A percentile compares a stretch with the other conserved stretches of the same genome.
These are phyloP conservation scores for Pomacea maculata DNA, from an alignment of 1,140 invertebrate species.

Conservation along the genomic window DNA sequence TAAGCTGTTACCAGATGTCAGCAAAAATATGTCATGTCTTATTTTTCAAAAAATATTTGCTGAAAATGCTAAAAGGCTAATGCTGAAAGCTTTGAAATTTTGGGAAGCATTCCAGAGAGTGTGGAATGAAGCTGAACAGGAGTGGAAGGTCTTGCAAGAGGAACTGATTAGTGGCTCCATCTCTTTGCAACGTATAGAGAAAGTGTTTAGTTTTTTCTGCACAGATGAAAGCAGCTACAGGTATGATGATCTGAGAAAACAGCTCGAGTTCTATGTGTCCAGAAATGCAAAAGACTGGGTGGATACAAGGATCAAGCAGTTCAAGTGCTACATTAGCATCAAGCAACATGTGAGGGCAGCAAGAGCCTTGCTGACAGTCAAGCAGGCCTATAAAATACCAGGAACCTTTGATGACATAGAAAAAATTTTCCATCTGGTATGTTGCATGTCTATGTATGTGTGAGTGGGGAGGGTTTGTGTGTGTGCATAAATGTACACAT, in stretches of 20 bases:
- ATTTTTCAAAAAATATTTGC: conserved; percentile 5
- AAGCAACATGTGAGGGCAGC: conserved; percentile 34
- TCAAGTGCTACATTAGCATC: conserved; percentile 31
- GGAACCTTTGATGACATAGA: conserved; percentile 36
- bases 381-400: conserved; percentile 30
- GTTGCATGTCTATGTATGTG: conserved; percentile 3
- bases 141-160: neutral
- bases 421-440: conserved; percentile 28
- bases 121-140: conserved; percentile 1
- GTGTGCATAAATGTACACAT: no score
- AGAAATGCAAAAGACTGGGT: conserved; percentile 14
- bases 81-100: neutral
- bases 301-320: conserved; percentile 35
- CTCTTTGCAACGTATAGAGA: neutral
- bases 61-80: neutral
- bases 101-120: conserved; percentile 3
- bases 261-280: neutral
- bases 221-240: neutral
- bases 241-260: neutral
- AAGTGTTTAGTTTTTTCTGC: conserved; percentile 2
- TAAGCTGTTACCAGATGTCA: neutral
- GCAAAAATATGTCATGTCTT: neutral
- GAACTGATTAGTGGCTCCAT: conserved; percentile 8
- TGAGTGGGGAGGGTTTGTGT: no score
- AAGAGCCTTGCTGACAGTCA: conserved; percentile 33